phyloP scores from a whole-genome alignment of 1,140 invertebrate genomes.

The Drosophila oshimai region DNA sequence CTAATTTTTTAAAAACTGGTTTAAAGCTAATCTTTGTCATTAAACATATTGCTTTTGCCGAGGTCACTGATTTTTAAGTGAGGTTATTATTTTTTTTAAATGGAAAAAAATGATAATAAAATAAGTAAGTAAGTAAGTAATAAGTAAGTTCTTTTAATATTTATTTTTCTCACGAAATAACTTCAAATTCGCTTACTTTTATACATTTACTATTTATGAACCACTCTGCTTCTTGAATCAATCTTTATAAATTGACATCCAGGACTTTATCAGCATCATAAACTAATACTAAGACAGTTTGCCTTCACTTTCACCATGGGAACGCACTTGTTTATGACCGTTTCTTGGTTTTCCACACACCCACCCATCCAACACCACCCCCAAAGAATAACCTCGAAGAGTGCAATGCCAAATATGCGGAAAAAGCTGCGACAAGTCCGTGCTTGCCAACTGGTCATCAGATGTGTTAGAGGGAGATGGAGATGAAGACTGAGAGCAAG shows the following conservation, averaged over 20 bases:
- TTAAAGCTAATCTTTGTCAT: too few relatives aligned
- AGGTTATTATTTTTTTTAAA: too few relatives aligned
- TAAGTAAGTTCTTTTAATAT: too few relatives aligned
- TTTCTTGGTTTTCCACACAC: not conserved
- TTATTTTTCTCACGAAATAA: too few relatives aligned
- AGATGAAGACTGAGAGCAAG: too few relatives aligned
- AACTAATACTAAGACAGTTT: slow-evolving; percentile 27
- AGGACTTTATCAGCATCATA: slow-evolving; percentile 15
- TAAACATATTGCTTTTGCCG: too few relatives aligned
- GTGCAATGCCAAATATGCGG: slow-evolving; percentile 50
- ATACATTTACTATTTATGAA: too few relatives aligned
- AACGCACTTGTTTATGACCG: slow-evolving; percentile 36
- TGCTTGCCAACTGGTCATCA: slow-evolving; percentile 28
- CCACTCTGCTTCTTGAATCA: not conserved
- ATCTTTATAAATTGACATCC: slow-evolving; percentile 19
- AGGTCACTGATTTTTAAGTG: too few relatives aligned
- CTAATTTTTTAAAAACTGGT: too few relatives aligned
- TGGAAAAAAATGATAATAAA: too few relatives aligned
- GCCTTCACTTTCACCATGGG: slow-evolving; percentile 14
- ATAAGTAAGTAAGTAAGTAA: too few relatives aligned
- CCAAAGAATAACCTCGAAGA: not conserved
- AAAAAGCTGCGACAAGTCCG: slow-evolving; percentile 31
- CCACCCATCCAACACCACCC: not conserved
- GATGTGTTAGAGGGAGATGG: not conserved
- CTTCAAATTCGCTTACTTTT: too few relatives aligned